Percentiles rank a stretch among this genome's conserved stretches.
These are phyloP conservation scores for Spermophilus dauricus DNA, from an alignment of 2,113 vertebrate species.

Conservation along the genomic window DNA sequence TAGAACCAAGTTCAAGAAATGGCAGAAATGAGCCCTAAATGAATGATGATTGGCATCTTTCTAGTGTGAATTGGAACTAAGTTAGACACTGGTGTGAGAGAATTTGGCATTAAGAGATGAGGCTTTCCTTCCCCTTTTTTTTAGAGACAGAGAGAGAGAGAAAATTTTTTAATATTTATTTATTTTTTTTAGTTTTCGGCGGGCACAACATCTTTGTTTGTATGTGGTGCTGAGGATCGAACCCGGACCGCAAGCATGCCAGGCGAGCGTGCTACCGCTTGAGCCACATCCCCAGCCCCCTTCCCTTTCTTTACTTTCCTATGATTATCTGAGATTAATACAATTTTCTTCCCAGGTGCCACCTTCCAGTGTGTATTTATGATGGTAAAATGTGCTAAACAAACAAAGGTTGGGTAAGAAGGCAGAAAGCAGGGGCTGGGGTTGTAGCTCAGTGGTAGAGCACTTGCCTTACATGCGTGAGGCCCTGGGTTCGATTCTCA, in stretches of 20 bases:
- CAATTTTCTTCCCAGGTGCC: not conserved
- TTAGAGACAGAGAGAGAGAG: no score
- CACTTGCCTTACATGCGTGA: no score
- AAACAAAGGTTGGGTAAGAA: not conserved
- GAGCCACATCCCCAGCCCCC: no score
- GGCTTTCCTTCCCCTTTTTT: not conserved
- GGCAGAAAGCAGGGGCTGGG: not conserved
- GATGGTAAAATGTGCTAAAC: not conserved
- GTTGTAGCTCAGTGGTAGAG: no score
- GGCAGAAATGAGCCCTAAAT: not conserved
- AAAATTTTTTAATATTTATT: no score
- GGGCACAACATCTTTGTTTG: no score
- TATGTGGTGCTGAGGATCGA: no score
- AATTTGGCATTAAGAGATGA: slow-evolving; percentile 28
- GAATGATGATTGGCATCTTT: not conserved
- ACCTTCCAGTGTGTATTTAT: not conserved
- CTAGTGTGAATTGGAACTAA: slow-evolving; percentile 1
- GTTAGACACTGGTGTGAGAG: not conserved
- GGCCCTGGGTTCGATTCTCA: no score
- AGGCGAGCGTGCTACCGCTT: no score
- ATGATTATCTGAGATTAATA: not conserved
- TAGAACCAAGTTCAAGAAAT: slow-evolving; percentile 29
- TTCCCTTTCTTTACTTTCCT: not conserved
- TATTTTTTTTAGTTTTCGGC: no score
- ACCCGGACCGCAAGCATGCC: no score